Conservation (phyloP, 2,113 vertebrate genomes). For the Halcyon senegalensis region DNA sequence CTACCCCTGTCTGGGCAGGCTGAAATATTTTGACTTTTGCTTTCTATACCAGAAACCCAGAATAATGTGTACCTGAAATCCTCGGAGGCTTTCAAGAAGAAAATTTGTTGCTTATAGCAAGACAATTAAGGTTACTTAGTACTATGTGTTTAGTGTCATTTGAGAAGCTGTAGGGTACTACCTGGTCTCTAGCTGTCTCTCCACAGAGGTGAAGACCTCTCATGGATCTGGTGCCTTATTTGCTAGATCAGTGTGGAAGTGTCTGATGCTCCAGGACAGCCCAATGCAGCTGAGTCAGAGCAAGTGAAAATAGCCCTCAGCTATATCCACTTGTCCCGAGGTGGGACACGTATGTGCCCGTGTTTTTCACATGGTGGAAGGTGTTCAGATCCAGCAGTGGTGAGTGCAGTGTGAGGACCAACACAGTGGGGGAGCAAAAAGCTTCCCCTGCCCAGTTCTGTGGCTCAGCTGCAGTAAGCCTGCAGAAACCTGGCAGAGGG, state of each 20-base stretch:
- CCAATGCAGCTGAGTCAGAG: accelerated
- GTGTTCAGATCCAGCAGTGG: background rate
- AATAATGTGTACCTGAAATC: background rate
- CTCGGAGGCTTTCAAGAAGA: background rate
- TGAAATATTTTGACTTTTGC: background rate
- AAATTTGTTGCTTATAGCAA: background rate
- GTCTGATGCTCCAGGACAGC: background rate
- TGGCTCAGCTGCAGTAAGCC: background rate
- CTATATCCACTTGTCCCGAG: background rate
- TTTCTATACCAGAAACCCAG: background rate
- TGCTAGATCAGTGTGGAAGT: background rate
- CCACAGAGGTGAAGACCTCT: background rate
- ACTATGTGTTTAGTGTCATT: background rate
- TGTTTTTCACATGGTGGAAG: background rate
- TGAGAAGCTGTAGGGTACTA: background rate
- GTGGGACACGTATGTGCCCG: background rate
- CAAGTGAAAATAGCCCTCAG: background rate
- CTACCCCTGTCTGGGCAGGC: background rate
- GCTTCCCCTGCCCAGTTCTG: background rate
- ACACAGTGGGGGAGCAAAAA: background rate
- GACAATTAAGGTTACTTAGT: background rate
- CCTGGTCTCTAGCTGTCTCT: background rate
- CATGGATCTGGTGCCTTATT: background rate
- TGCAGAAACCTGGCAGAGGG: background rate
- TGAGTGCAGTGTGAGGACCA: background rate